Evolutionary conservation across 2,888 invertebrate species (phyloP), one percentile per base, ranked within the genome.

Genomic region (Caenorhabditis afra): DNA sequence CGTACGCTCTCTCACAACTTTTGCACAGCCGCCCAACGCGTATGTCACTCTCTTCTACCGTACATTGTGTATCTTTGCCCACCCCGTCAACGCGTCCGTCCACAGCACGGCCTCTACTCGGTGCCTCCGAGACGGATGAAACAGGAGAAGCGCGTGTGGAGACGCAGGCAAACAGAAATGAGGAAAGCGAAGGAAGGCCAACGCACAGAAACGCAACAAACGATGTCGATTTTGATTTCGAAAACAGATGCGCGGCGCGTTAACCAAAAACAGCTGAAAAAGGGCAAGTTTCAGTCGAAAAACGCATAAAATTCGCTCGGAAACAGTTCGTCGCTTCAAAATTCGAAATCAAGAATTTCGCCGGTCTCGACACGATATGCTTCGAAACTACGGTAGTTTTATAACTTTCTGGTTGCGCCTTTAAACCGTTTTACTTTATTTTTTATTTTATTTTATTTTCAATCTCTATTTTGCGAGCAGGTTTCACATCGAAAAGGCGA

Each of bases 171-270:
- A 39, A 44, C 20, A 16, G 45, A 22, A 47, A 39, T 41, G 45
- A 47, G 16, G n/a, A 45, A 29, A 29, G 37, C 35, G 29, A 61
- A 59, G 49, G 59, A 55, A 16, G 59, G 29, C 29, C 29, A 29
- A 29, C 29, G 29, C 29, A 7, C 29, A 29, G 7, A 29, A 29
- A 29, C 29, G 29, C 29, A 29, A 29, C 29, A 29, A 29, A 3
- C 74, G 53, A 61, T 59, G 55, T 64, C 65, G 23, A 53, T 66
- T 74, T 37, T 7, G 29, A 29, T 75, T 66, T 75, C 62, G 57
- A 73, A 73, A 73, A 73, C 73, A 73, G 57, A 73, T 71, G 62
- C 62, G 62, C 55, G 41, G 41, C 57, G 50, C 57, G 5, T 29
- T 44, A 52, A 58, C 58, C 52, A 53, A 53, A 55, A 58, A 61